Base-by-base conservation (phyloP, 2,888 invertebrate species). In the Chrysolina oricalcia region DNA sequence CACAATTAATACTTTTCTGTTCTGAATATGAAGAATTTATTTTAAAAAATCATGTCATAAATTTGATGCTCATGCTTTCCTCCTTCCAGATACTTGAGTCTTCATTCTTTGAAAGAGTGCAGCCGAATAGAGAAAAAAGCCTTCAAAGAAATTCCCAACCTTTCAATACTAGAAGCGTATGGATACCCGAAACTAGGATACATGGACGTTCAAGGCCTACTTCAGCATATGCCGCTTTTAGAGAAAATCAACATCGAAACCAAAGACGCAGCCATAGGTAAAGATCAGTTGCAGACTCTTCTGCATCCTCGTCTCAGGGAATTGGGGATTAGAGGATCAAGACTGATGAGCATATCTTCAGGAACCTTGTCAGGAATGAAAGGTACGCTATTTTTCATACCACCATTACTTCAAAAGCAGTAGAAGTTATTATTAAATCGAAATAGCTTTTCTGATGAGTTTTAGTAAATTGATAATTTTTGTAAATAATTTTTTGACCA, bases 341-440 rank as follows among this genome's bases (percentile, higher is more conserved):
- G 95, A 68, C 88, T 97, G 9, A 93, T 93, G 83, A 94, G 93
- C 9, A 92, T 97, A 3, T 94, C 96, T 0, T 95, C 96, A 0
- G 96, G 96, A 72, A 94, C 96, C 0, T 88, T 97, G 70, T 96
- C 96, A 0, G 97, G 97, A 8, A 90, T 96, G 0, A 94, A 95
- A 85, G 93, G 83, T 82, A 77, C n/a, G n/a, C n/a, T n/a, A n/a
- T n/a, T n/a, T n/a, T n/a, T n/a, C n/a, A n/a, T n/a, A n/a, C n/a
- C n/a, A n/a, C n/a, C n/a, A n/a, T n/a, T n/a, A n/a, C n/a, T n/a
- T n/a, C n/a, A n/a, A n/a, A n/a, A n/a, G n/a, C n/a, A n/a, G n/a
- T n/a, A n/a, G n/a, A n/a, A n/a, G n/a, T n/a, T n/a, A n/a, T n/a
- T n/a, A n/a, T n/a, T n/a, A n/a, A n/a, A n/a, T n/a, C n/a, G n/a